phyloP scores from a whole-genome alignment of 2,797 vertebrate genomes.

The Vultur gryphus region DNA sequence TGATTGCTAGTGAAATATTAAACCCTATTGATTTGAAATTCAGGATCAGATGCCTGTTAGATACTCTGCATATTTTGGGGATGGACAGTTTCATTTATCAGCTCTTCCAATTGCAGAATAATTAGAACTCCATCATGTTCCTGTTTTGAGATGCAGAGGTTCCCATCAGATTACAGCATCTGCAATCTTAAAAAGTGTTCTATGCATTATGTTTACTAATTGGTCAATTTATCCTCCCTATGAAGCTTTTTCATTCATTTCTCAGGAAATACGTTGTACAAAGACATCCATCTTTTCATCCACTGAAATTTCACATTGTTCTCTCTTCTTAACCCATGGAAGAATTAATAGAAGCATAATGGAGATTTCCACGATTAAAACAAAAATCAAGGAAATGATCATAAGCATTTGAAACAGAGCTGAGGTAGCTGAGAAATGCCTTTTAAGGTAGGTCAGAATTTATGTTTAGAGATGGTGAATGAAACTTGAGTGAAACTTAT shows the following conservation, averaged over 20 bases:
- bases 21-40: constrained; percentile 74
- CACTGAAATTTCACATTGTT: not conserved
- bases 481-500: not conserved
- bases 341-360: not conserved
- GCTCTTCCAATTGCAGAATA: constrained; percentile 45
- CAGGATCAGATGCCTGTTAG: constrained; percentile 57
- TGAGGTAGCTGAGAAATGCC: not conserved
- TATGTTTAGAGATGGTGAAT: not conserved
- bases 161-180: constrained; percentile 22
- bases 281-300: not conserved
- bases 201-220: constrained; percentile 24
- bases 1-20: constrained; percentile 74
- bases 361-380: not conserved
- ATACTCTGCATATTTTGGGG: constrained; percentile 63
- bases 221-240: constrained; percentile 10
- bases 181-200: constrained; percentile 10
- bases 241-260: constrained; percentile 18
- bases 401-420: not conserved
- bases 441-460: not conserved
- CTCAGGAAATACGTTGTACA: not conserved
- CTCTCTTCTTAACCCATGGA: not conserved
- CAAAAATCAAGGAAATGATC: not conserved
- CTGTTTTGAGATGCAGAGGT: not conserved
- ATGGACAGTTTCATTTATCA: constrained; percentile 66
- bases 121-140: constrained; percentile 37